phyloP scores from a whole-genome alignment of 2,888 invertebrate genomes.

The Hanleya hanleyi region DNA sequence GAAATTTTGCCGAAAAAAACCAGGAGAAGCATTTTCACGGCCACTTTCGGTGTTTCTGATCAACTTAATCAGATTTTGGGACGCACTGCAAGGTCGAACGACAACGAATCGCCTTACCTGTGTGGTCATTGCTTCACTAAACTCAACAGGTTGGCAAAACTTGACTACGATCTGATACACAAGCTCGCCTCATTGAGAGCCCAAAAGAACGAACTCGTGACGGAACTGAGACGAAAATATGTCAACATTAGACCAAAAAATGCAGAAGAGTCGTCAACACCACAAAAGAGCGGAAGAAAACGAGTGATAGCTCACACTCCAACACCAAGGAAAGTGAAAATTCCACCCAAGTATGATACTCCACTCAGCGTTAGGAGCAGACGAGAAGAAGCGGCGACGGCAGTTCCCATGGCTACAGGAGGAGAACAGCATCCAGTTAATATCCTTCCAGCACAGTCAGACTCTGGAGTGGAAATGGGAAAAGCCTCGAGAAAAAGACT shows the following conservation, averaged over 20 bases:
- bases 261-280: neutral
- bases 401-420: too few relatives aligned
- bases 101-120: too few relatives aligned
- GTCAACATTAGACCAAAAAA: neutral
- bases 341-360: neutral
- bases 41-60: too few relatives aligned
- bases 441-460: too few relatives aligned
- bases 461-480: too few relatives aligned
- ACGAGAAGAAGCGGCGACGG: too few relatives aligned
- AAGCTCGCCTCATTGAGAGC: neutral
- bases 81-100: too few relatives aligned
- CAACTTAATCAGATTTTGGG: too few relatives aligned
- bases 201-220: neutral
- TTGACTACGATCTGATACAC: neutral
- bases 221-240: neutral
- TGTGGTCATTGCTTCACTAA: neutral
- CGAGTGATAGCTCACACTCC: neutral
- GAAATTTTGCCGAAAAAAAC: too few relatives aligned
- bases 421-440: too few relatives aligned
- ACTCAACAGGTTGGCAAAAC: neutral
- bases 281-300: neutral
- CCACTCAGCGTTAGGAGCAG: neutral
- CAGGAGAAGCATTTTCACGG: too few relatives aligned
- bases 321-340: neutral
- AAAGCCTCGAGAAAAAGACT: neutral